Percentiles rank a stretch among this genome's conserved stretches.
Evolutionary conservation across 2,113 vertebrate genomes (phyloP).

Genomic region (Cyprinus carpio): DNA sequence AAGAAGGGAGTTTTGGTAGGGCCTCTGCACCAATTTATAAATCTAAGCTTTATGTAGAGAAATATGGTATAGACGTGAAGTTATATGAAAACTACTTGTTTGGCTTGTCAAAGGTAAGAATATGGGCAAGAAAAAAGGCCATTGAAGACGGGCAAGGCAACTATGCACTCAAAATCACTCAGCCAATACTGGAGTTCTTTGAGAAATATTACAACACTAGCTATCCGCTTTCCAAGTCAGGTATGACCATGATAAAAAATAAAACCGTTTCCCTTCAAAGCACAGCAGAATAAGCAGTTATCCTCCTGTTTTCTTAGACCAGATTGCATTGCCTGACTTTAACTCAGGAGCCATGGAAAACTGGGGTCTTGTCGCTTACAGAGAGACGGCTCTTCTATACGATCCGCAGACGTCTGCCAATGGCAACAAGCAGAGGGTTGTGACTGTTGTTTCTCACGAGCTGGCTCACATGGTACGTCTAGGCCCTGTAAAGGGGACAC

Average conservation of each 20-base stretch:
- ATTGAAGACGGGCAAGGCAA: slow-evolving; percentile 65
- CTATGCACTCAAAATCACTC: slow-evolving; percentile 79
- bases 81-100: background rate
- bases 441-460: slow-evolving; percentile 85
- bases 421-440: slow-evolving; percentile 86
- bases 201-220: slow-evolving; percentile 71
- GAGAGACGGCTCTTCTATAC: slow-evolving; percentile 86
- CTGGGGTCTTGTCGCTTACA: slow-evolving; percentile 95
- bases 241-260: slow-evolving; percentile 64
- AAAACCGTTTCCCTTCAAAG: background rate
- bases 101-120: slow-evolving; percentile 78
- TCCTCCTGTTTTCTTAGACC: slow-evolving; percentile 75
- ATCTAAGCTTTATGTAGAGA: background rate
- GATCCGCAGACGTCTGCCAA: slow-evolving; percentile 75
- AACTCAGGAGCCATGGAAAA: slow-evolving; percentile 94
- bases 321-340: slow-evolving; percentile 91
- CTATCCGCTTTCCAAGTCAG: slow-evolving; percentile 87
- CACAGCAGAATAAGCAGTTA: background rate
- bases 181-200: slow-evolving; percentile 83
- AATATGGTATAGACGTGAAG: background rate
- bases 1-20: slow-evolving; percentile 63
- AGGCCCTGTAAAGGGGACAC: background rate
- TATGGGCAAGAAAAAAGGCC: slow-evolving; percentile 86
- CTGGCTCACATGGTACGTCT: slow-evolving; percentile 89
- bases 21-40: background rate